Base-by-base conservation (phyloP, 1,140 invertebrate species). In the Heterodera carotae region DNA sequence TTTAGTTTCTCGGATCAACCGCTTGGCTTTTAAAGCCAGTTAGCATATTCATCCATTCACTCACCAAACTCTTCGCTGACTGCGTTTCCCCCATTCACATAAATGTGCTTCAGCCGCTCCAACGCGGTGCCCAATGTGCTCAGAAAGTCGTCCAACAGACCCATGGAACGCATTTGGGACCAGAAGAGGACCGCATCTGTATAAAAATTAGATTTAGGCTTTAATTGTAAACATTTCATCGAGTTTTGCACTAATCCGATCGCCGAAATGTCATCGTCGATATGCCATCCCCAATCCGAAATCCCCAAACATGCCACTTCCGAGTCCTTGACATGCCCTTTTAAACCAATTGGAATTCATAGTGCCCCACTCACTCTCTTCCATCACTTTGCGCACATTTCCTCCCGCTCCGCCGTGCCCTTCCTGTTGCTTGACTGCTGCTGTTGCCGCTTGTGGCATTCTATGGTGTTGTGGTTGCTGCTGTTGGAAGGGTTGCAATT, bases 131-230 rank as follows among this genome's bases (percentile, higher is more conserved):
- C 67, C 31, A 83, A 34, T n/a, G 75, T 62, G 34, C 81, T 69
- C 18, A 85, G 56, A n/a, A 83, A 53, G 39, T 85, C 82, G 29
- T 83, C 82, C n/a, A 83, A 29, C 43, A 84, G 29, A 27, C 83
- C 83, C 48, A 83, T 29, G 25, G 81, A 73, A 34, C 76, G 66
- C 82, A 83, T 83, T 75, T 66, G 80, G 12, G 64, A 75, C 82
- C 82, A 83, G 72, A 83, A 83, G 36, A 79, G 48, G 15, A 25
- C 36, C 64, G 82, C 71, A 80, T 82, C 82, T 83, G 66, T 5
- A 81, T 48, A 34, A 7, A 5, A 25, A n/a, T 36, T 59, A 62
- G 6, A 2, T n/a, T 27, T 68, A 68, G 34, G 39, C 8, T 31
- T n/a, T n/a, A n/a, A n/a, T n/a, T n/a, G n/a, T n/a, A n/a, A 56